These are phyloP conservation scores for Pygathrix nemaeus DNA, from an alignment of 2,113 vertebrate species.

Conservation along the genomic window DNA sequence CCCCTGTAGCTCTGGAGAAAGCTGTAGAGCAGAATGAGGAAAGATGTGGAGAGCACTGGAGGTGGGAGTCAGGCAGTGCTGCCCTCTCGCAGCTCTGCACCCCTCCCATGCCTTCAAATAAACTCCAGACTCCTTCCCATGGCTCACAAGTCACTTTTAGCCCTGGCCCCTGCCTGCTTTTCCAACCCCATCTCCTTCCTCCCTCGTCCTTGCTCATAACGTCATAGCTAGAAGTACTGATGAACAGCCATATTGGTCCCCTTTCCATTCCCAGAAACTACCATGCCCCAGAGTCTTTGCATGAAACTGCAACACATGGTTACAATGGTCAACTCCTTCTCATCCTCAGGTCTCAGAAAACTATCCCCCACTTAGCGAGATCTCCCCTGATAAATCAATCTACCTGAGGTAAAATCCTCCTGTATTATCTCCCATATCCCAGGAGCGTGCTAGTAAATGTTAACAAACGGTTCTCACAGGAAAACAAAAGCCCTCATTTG, in stretches of 20 bases:
- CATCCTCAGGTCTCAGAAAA: not conserved
- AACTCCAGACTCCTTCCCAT: not conserved
- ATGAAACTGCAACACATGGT: not conserved
- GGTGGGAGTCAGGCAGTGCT: not conserved
- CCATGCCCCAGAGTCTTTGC: not conserved
- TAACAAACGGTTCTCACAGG: not conserved
- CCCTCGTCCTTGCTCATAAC: not conserved
- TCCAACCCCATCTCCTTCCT: not conserved
- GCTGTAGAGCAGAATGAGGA: not conserved
- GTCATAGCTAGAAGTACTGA: too few species aligned
- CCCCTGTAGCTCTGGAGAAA: not conserved
- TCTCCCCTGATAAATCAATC: not conserved
- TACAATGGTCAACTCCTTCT: too few species aligned
- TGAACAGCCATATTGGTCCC: not conserved
- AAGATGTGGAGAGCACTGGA: rapidly evolving
- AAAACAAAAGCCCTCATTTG: not conserved
- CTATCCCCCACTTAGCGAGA: not conserved
- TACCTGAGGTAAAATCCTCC: not conserved
- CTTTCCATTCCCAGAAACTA: not conserved
- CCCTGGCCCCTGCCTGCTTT: not conserved
- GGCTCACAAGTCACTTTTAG: not conserved
- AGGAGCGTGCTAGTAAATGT: not conserved
- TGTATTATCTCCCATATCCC: too few species aligned
- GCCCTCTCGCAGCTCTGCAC: not conserved
- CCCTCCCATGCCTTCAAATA: not conserved